phyloP scores from a whole-genome alignment of 1,140 invertebrate genomes.

The Drosophila virilis region DNA sequence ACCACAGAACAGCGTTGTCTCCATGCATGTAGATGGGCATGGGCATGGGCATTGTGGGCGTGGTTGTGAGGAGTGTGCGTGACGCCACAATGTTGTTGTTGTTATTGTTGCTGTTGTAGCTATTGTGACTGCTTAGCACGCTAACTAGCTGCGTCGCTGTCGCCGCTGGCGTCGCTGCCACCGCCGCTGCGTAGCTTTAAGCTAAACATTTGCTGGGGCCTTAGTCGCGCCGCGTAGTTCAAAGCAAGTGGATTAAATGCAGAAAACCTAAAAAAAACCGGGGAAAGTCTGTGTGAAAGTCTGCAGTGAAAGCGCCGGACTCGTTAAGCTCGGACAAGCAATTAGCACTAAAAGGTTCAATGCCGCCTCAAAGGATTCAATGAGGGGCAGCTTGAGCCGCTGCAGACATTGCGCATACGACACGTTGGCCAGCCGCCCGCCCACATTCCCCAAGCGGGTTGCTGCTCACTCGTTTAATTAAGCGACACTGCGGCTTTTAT shows the following conservation, averaged over 20 bases:
- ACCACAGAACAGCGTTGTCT: constrained; percentile 16
- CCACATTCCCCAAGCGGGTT: neutral
- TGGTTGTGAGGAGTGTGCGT: constrained; percentile 9
- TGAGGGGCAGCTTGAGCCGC: constrained; percentile 8
- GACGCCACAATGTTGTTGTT: constrained; percentile 14
- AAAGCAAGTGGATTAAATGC: constrained; percentile 78
- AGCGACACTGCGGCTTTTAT: constrained; percentile 39
- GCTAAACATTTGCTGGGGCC: constrained; percentile 56
- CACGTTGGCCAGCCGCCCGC: constrained; percentile 39
- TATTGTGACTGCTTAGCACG: constrained; percentile 64
- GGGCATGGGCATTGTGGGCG: constrained; percentile 14
- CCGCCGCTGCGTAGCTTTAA: constrained; percentile 45
- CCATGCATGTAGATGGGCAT: neutral
- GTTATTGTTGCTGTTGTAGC: constrained; percentile 23
- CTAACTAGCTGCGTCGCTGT: constrained; percentile 62
- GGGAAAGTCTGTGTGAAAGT: constrained; percentile 15
- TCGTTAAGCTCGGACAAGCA: constrained; percentile 68
- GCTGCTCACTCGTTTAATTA: constrained; percentile 63
- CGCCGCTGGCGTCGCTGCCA: constrained; percentile 26
- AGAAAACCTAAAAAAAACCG: constrained; percentile 33
- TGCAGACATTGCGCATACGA: constrained; percentile 53
- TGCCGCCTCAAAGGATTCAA: constrained; percentile 54
- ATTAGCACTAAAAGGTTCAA: constrained; percentile 67
- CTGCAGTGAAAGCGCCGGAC: neutral
- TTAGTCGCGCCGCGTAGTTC: constrained; percentile 75